phyloP scores from a whole-genome alignment of 2,888 invertebrate genomes.

The Drosophila atripex region DNA sequence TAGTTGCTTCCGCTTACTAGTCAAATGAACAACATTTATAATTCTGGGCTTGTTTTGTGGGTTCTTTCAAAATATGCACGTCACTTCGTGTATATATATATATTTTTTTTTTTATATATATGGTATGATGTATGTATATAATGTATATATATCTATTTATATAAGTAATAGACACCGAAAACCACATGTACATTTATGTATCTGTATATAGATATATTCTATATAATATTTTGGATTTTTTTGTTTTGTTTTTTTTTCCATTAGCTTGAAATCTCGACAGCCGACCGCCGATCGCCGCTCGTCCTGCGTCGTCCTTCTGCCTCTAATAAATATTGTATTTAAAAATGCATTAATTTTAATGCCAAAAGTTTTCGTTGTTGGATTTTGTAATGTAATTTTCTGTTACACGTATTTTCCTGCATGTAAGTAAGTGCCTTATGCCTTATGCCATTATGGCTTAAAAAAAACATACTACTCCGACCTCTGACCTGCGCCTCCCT shows the following conservation, averaged over 20 bases:
- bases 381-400: constrained; percentile 71
- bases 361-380: constrained; percentile 79
- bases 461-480: constrained; percentile 45
- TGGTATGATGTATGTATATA: constrained; percentile 46
- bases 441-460: constrained; percentile 44
- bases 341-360: constrained; percentile 75
- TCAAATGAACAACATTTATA: constrained; percentile 74
- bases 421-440: constrained; percentile 53
- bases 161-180: constrained; percentile 76
- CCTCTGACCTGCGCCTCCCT: constrained; percentile 15
- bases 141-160: constrained; percentile 61
- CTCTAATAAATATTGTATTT: constrained; percentile 59
- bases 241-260: constrained; percentile 14
- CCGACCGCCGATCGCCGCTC: too few species aligned
- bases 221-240: constrained; percentile 47
- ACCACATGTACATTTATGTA: constrained; percentile 76
- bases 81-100: constrained; percentile 46
- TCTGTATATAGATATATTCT: constrained; percentile 64
- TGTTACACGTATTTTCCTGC: constrained; percentile 76
- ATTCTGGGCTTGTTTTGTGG: constrained; percentile 51
- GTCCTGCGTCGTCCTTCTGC: constrained; percentile 18
- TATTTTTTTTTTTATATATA: constrained; percentile 45
- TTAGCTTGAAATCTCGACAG: not conserved
- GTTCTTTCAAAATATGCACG: constrained; percentile 51
- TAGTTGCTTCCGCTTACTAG: constrained; percentile 53